These are phyloP conservation scores for Calypte anna DNA, from an alignment of 2,113 vertebrate species.

Conservation along the genomic window DNA sequence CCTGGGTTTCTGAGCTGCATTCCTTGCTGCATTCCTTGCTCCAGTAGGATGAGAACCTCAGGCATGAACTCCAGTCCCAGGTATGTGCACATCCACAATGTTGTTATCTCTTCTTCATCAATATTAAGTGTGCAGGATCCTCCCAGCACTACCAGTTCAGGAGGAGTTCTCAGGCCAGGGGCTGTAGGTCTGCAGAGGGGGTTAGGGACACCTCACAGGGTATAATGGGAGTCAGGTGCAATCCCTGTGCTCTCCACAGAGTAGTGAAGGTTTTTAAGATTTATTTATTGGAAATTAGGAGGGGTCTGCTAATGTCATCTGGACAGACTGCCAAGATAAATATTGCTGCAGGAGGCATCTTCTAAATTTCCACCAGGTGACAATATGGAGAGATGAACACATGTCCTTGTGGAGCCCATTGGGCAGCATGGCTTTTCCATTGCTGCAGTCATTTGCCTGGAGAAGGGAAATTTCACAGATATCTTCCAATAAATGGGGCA, in stretches of 20 bases:
- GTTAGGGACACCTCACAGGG: accelerated
- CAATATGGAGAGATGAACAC: accelerated
- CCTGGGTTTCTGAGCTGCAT: not conserved
- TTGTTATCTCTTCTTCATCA: not conserved
- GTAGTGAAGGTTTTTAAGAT: not conserved
- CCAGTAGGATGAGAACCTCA: not conserved
- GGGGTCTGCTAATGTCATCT: not conserved
- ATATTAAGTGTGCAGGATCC: not conserved
- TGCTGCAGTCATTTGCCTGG: accelerated
- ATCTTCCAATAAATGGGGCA: not conserved
- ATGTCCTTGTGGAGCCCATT: not conserved
- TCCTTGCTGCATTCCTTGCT: not conserved
- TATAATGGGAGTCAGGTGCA: not conserved
- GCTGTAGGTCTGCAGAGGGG: not conserved
- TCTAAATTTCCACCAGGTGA: not conserved
- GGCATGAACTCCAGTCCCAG: accelerated
- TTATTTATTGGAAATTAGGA: not conserved
- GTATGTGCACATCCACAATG: accelerated
- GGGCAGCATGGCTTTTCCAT: not conserved
- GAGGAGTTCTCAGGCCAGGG: not conserved
- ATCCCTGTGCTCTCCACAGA: not conserved
- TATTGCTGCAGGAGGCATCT: not conserved
- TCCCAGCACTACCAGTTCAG: not conserved
- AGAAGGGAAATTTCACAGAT: not conserved
- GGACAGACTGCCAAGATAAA: not conserved